A percentile compares a stretch with the other conserved stretches of the same genome.
Conservation (phyloP, 2,113 vertebrate genomes). For the Oreotrochilus melanogaster region DNA sequence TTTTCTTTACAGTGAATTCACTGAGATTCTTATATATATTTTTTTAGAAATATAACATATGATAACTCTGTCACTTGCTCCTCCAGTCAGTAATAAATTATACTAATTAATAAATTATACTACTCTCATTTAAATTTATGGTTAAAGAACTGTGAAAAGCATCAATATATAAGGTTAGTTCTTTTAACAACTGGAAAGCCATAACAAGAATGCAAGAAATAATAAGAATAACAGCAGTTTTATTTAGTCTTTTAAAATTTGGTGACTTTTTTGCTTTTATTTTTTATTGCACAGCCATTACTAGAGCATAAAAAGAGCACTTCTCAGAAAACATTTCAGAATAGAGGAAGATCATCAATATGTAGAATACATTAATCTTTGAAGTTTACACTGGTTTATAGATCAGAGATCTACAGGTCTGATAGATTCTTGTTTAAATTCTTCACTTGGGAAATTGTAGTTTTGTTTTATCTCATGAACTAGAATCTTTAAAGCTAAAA, state of each 20-base stretch:
- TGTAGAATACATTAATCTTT: neutral
- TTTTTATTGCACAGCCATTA: neutral
- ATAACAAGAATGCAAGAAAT: neutral
- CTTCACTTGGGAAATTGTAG: neutral
- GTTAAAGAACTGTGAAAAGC: neutral
- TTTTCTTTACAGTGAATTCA: neutral
- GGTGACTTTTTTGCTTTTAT: neutral
- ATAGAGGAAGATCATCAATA: neutral
- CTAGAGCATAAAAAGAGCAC: neutral
- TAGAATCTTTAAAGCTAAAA: neutral
- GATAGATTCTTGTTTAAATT: neutral
- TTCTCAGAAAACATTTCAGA: neutral
- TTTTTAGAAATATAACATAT: neutral
- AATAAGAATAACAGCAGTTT: neutral
- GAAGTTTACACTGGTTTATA: neutral
- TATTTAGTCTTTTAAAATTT: neutral
- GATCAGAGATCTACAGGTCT: neutral
- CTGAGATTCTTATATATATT: rapidly evolving
- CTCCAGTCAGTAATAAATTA: neutral
- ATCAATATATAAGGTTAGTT: rapidly evolving
- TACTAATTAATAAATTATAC: neutral
- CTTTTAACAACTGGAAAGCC: neutral
- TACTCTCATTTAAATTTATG: neutral
- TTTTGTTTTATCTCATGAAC: neutral
- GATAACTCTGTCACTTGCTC: neutral